phyloP scores from a whole-genome alignment of 2,888 invertebrate species.

The Panopea generosa region DNA sequence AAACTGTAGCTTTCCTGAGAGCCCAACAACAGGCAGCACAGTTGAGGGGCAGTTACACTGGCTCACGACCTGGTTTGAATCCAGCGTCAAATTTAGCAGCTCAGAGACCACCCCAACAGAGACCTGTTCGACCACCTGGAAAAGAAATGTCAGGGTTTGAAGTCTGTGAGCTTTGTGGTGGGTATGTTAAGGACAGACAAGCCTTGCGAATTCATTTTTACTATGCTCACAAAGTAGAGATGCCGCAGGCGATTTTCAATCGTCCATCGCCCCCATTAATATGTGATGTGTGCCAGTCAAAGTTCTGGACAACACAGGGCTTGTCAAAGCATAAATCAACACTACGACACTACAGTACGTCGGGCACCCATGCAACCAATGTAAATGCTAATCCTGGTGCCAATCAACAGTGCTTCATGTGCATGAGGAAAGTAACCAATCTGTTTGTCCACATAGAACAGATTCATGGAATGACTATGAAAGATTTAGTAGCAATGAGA shows the following conservation, averaged over 20 bases:
- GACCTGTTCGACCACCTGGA: constrained; percentile 33
- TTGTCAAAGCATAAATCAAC: constrained; percentile 96
- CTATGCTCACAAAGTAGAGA: constrained; percentile 94
- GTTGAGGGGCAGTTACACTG: no score
- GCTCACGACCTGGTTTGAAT: no score
- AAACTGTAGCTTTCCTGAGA: not conserved
- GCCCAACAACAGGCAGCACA: no score
- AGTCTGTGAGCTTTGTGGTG: constrained; percentile 97
- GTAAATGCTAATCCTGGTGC: constrained; percentile 15
- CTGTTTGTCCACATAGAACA: constrained; percentile 66
- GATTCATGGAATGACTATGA: constrained; percentile 67
- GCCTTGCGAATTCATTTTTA: constrained; percentile 98
- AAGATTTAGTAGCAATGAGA: constrained; percentile 68
- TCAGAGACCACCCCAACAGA: constrained; percentile 8
- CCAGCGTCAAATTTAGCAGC: no score
- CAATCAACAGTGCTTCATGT: constrained; percentile 67
- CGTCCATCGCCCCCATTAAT: constrained; percentile 92
- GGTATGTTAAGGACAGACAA: constrained; percentile 97
- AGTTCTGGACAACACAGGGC: constrained; percentile 99
- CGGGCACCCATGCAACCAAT: constrained; percentile 6
- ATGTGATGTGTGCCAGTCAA: constrained; percentile 97
- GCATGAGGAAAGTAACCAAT: constrained; percentile 61
- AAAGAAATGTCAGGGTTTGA: constrained; percentile 74
- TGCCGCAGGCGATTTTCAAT: constrained; percentile 79
- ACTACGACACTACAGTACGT: constrained; percentile 59